Percentiles rank a stretch among this genome's conserved stretches.
Conservation (phyloP, 2,888 invertebrate species). For the Eupithecia subumbrata region DNA sequence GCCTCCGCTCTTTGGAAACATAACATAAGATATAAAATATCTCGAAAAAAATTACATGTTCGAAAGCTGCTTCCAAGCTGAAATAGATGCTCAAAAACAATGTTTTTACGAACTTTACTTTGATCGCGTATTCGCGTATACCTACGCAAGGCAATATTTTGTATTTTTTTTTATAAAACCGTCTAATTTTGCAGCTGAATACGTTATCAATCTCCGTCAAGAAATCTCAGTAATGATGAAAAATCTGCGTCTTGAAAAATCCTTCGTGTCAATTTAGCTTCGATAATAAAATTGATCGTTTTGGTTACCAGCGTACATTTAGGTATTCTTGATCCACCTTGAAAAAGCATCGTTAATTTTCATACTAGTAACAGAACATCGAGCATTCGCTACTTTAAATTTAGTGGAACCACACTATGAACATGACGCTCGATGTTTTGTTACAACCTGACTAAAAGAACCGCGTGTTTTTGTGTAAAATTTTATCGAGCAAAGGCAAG, state of each 20-base stretch:
- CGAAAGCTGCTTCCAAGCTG: too few relatives aligned
- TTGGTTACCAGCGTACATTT: background rate
- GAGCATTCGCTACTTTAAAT: too few relatives aligned
- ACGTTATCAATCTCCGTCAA: conserved; percentile 35
- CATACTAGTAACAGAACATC: background rate
- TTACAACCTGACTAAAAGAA: too few relatives aligned
- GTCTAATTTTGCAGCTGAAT: conserved; percentile 16
- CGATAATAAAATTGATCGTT: conserved; percentile 9
- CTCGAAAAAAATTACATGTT: too few relatives aligned
- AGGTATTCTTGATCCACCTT: background rate
- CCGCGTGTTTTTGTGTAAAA: too few relatives aligned
- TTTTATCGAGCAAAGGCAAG: too few relatives aligned
- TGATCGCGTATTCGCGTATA: background rate
- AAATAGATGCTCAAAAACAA: too few relatives aligned
- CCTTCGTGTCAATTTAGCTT: conserved; percentile 11
- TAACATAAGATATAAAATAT: too few relatives aligned
- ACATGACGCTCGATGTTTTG: too few relatives aligned
- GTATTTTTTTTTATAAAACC: background rate
- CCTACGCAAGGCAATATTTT: background rate
- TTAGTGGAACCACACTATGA: too few relatives aligned
- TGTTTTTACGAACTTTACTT: too few relatives aligned
- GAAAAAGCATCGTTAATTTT: background rate
- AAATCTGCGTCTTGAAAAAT: conserved; percentile 9
- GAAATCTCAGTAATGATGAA: conserved; percentile 25
- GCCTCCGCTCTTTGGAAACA: too few relatives aligned